Evolutionary conservation across 1,140 invertebrate genomes (phyloP).

Genomic region (Sitodiplosis mosellana): DNA sequence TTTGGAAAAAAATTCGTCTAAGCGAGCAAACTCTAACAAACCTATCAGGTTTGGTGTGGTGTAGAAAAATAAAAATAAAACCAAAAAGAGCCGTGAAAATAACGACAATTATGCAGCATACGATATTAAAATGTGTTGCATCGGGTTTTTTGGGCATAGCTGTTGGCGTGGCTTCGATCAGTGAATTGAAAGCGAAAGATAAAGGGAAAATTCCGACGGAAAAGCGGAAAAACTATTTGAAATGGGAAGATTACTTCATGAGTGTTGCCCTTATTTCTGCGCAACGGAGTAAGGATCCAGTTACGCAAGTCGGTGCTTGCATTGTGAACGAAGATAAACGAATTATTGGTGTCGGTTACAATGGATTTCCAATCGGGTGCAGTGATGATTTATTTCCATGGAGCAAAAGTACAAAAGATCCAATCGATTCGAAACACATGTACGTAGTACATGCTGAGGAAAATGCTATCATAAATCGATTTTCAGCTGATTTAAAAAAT

Average conservation of each 20-base stretch:
- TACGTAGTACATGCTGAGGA: constrained; percentile 96
- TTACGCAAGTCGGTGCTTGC: constrained; percentile 82
- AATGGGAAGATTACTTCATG: neutral
- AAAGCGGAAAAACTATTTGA: neutral
- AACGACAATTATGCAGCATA: too few species aligned
- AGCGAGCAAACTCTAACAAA: too few species aligned
- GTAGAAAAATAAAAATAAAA: too few species aligned
- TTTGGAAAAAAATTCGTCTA: too few species aligned
- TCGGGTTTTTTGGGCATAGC: too few species aligned
- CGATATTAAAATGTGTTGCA: too few species aligned
- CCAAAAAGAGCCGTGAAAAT: too few species aligned
- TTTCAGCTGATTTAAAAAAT: constrained; percentile 49
- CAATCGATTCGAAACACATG: constrained; percentile 44
- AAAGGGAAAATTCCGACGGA: too few species aligned
- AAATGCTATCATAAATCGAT: constrained; percentile 91
- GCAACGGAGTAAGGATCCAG: constrained; percentile 85
- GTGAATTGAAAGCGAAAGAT: too few species aligned
- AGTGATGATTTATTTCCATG: constrained; percentile 79
- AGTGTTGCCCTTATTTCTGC: constrained; percentile 55
- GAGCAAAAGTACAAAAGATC: constrained; percentile 37
- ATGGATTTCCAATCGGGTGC: constrained; percentile 85
- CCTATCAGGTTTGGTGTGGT: too few species aligned
- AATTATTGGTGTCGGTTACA: constrained; percentile 88
- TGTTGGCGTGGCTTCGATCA: too few species aligned
- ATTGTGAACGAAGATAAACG: constrained; percentile 73